Conservation (phyloP, 1,140 invertebrate genomes). For the Hyles euphorbiae region DNA sequence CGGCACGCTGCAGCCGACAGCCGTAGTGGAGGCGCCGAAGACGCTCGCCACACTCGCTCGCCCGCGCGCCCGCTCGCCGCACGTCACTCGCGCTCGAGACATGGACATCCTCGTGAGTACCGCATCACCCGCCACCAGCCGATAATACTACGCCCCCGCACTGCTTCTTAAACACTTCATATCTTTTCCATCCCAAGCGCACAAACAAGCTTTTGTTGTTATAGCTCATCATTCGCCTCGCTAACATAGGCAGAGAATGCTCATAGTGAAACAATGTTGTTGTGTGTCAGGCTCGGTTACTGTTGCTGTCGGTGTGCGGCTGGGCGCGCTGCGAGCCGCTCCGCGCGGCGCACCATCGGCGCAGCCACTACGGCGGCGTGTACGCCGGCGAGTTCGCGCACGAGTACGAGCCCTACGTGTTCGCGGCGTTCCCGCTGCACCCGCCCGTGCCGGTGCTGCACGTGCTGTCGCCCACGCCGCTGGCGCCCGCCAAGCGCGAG, state of each 20-base stretch:
- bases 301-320: constrained; percentile 30
- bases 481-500: constrained; percentile 8
- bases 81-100: constrained; percentile 13
- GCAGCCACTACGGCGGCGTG: constrained; percentile 25
- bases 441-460: constrained; percentile 42
- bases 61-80: constrained; percentile 13
- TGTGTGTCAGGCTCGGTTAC: constrained; percentile 31
- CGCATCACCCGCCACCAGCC: not conserved
- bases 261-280: not conserved
- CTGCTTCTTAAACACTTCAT: no score
- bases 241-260: no score
- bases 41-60: constrained; percentile 10
- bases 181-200: no score
- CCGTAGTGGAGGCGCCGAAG: constrained; percentile 5
- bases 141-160: no score
- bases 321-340: constrained; percentile 25
- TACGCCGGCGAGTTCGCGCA: constrained; percentile 36
- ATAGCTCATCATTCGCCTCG: no score
- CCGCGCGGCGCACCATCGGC: constrained; percentile 17
- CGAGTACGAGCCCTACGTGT: constrained; percentile 43
- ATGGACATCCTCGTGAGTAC: constrained; percentile 36
- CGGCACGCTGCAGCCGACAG: not conserved
- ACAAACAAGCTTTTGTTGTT: no score
- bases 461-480: constrained; percentile 29
- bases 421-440: constrained; percentile 48